These are phyloP conservation scores for Noctuana brunneofusca DNA, from an alignment of 2,888 invertebrate species.

Conservation along the genomic window DNA sequence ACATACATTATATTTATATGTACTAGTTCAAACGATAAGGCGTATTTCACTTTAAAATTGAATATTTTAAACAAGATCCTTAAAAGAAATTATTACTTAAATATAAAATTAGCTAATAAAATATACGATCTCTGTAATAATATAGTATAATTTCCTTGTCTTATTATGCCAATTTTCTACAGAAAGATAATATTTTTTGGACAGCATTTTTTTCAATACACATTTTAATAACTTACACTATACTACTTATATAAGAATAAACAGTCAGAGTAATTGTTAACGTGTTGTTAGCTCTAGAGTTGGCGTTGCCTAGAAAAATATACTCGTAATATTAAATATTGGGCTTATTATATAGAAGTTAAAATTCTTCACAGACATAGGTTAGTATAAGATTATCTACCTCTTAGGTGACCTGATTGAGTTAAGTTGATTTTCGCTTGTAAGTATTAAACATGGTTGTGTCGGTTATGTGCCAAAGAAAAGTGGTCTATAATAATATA, in stretches of 20 bases:
- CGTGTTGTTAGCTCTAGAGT: background rate
- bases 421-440: slow-evolving; percentile 26
- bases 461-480: slow-evolving; percentile 37
- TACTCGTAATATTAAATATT: background rate
- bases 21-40: background rate
- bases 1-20: background rate
- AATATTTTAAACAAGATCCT: background rate
- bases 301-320: background rate
- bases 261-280: background rate
- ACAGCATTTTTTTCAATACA: background rate
- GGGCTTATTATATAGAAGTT: background rate
- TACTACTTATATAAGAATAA: slow-evolving; percentile 3
- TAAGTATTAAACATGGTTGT: slow-evolving; percentile 32
- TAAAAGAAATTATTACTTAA: background rate
- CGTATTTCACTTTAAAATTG: background rate
- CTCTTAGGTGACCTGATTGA: slow-evolving; percentile 53
- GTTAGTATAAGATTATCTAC: slow-evolving; percentile 47
- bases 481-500: slow-evolving; percentile 12
- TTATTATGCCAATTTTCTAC: background rate
- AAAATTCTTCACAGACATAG: background rate
- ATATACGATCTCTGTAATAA: background rate
- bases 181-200: slow-evolving; percentile 3
- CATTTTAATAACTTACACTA: background rate
- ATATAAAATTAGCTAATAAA: background rate
- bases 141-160: background rate